Percentiles rank a stretch among this genome's conserved stretches.
phyloP scores from a whole-genome alignment of 1,140 invertebrate genomes.

The Tenebrio molitor region DNA sequence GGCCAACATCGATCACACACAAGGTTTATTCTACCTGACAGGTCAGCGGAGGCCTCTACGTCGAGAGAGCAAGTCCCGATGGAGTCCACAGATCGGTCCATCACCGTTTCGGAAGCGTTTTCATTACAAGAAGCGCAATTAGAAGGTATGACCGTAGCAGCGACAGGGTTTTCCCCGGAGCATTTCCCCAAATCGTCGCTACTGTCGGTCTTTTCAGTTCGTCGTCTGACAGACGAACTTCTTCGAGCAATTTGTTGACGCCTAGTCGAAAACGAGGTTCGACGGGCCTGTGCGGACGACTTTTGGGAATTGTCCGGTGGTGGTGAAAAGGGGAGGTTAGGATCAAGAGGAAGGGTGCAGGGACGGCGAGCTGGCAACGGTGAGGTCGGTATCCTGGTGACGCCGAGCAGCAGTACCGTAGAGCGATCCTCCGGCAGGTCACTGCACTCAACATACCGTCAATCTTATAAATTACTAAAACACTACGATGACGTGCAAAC shows the following conservation, averaged over 20 bases:
- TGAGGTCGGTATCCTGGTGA: conserved; percentile 64
- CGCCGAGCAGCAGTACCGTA: conserved; percentile 63
- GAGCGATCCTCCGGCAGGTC: conserved; percentile 64
- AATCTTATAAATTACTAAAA: conserved; percentile 2
- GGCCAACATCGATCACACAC: not conserved
- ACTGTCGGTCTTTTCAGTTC: conserved; percentile 5
- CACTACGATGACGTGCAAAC: conserved; percentile 30
- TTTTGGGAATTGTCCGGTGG: conserved; percentile 1
- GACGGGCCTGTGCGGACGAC: conserved; percentile 26
- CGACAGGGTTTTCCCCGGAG: not conserved
- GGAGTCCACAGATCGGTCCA: conserved; percentile 79
- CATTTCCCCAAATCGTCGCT: conserved; percentile 42
- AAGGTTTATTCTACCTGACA: conserved; percentile 77
- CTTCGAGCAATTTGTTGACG: conserved; percentile 31
- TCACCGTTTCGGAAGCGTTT: conserved; percentile 56
- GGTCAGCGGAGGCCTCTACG: conserved; percentile 82
- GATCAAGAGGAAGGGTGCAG: conserved; percentile 58
- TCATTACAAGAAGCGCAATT: conserved; percentile 25
- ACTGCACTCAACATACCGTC: conserved; percentile 56
- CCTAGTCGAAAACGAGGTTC: conserved; percentile 37
- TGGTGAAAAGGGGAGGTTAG: conserved; percentile 13
- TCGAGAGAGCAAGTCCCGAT: conserved; percentile 88
- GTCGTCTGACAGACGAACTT: conserved; percentile 45
- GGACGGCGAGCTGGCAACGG: conserved; percentile 60
- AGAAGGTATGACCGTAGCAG: conserved; percentile 26